Conservation (phyloP, 2,113 vertebrate genomes). For the Tor tambroides region DNA sequence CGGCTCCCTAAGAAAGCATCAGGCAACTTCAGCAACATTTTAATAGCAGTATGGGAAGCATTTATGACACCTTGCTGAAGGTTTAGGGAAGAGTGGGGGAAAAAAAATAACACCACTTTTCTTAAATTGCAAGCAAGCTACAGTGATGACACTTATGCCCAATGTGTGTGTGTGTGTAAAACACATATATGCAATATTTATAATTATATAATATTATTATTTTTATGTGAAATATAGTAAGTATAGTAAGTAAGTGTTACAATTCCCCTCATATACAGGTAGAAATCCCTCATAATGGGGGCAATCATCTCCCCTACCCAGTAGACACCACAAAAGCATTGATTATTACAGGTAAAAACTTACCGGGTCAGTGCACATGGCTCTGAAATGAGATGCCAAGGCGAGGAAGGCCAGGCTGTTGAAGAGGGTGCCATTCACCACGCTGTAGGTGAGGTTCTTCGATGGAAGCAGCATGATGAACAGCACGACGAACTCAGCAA, state of each 20-base stretch:
- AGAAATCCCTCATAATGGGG: background rate
- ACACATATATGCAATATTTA: background rate
- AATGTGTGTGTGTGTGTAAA: no score
- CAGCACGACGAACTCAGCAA: conserved; percentile 95
- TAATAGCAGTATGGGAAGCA: background rate
- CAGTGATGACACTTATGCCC: background rate
- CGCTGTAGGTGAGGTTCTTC: conserved; percentile 89
- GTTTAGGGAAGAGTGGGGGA: background rate
- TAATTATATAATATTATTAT: background rate
- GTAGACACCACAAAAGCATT: background rate
- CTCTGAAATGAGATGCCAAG: conserved; percentile 92
- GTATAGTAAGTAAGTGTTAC: background rate
- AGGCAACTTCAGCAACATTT: conserved; percentile 5
- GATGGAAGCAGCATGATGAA: conserved; percentile 96
- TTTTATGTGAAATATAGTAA: background rate
- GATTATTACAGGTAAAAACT: conserved; percentile 66
- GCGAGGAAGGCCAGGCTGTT: conserved; percentile 93
- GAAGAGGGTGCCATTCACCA: conserved; percentile 91
- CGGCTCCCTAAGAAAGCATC: conserved; percentile 84
- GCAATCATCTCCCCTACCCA: background rate
- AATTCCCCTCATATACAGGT: background rate
- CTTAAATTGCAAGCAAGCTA: background rate
- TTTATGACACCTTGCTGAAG: background rate
- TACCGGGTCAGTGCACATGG: conserved; percentile 98
- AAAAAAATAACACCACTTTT: no score